Evolutionary conservation across 2,888 invertebrate species (phyloP), one percentile per base, ranked within the genome.

Genomic region (Clanis bilineata): DNA sequence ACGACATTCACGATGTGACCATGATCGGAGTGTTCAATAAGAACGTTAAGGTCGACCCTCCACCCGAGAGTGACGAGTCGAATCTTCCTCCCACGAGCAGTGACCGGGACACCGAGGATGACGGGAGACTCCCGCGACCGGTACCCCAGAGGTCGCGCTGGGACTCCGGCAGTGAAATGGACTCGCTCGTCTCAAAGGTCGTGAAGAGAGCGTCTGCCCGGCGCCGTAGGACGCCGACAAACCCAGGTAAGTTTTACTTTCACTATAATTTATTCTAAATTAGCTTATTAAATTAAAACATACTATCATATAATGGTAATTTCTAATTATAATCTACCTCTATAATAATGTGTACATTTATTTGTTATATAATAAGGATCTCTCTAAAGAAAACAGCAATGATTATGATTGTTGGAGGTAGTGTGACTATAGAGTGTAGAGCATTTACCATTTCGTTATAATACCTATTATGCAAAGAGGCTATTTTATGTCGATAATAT

Each of bases 141-240:
- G 74, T 78, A 23, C 79, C 80, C 32, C 76, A 77, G 44, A 79
- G 90, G 68, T 79, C 91, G 9, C 74, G 92, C 15, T 92, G 92
- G 88, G 93, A 93, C 64, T 91, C 93, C 0, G 92, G 92, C 1
- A 92, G 90, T 68, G 93, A 93, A 65, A 89, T 93, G 85, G 94
- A 95, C 74, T 94, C 94, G 9, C 77, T 94, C 56, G 94, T 94
- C 66, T 94, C 94, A 5, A 93, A 93, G 1, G 93, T 95, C 9
- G 95, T 95, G 72, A 90, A 93, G 68, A 94, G 94, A 81, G 94
- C 95, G 60, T 94, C 94, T 62, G 93, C 95, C 36, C 91, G 94
- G 73, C 90, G 94, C 74, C 86, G 94, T 68, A 83, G 93, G 76
- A 87, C 85, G 85, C 85, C 91, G 60, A 84, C 86, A 69, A 90